Evolutionary conservation across 2,888 invertebrate species (phyloP).

Genomic region (Tupiocoris notatus): DNA sequence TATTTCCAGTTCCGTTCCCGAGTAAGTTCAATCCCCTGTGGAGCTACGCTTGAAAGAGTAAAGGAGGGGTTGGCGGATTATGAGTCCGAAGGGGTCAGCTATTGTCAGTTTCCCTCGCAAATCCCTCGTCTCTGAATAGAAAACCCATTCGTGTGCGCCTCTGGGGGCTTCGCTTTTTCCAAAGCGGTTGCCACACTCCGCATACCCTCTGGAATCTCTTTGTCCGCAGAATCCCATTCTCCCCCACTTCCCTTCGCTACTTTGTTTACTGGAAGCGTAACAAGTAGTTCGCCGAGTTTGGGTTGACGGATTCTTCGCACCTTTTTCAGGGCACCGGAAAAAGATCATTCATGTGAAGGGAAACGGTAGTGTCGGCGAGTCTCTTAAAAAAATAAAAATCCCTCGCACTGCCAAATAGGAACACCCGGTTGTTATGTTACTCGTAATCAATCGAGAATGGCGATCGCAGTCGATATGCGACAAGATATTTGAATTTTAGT

Average conservation of each 20-base stretch:
- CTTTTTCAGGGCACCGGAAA: no score
- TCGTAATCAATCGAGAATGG: no score
- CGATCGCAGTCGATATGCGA: no score
- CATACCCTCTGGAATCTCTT: not conserved
- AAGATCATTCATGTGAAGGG: no score
- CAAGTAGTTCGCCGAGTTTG: not conserved
- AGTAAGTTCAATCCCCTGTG: not conserved
- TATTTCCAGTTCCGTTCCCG: not conserved
- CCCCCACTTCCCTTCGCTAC: not conserved
- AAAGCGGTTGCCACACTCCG: not conserved
- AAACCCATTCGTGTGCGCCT: not conserved
- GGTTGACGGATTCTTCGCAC: not conserved
- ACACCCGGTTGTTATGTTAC: no score
- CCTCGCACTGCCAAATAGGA: no score
- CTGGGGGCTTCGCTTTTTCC: not conserved
- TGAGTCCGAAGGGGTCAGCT: not conserved
- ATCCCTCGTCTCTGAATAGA: not conserved
- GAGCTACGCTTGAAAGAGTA: not conserved
- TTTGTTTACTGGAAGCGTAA: not conserved
- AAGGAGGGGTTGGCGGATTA: not conserved
- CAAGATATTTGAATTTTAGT: no score
- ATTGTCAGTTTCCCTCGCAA: not conserved
- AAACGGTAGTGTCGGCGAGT: no score
- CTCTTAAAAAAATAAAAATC: no score
- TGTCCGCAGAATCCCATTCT: not conserved